Evolutionary conservation across 2,113 vertebrate genomes (phyloP).

Genomic region (Macaca fascicularis): DNA sequence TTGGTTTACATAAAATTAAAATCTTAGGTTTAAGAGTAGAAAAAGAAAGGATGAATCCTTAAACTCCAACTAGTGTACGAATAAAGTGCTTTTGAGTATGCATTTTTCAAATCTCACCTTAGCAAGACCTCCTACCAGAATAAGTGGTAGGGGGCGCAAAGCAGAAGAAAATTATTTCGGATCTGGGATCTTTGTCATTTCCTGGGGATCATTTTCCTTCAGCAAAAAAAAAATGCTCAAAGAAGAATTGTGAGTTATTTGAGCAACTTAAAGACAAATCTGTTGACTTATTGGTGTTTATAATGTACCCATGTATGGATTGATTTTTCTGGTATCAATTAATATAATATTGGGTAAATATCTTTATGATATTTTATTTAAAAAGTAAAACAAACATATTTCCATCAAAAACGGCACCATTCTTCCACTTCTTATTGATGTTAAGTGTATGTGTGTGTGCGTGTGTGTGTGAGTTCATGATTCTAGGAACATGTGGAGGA

Average conservation of each 20-base stretch:
- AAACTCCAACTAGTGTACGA: background rate
- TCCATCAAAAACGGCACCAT: background rate
- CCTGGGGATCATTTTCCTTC: background rate
- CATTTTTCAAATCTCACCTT: background rate
- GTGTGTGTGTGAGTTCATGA: background rate
- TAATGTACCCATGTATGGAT: background rate
- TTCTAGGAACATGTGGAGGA: background rate
- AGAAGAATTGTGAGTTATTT: background rate
- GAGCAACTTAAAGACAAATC: background rate
- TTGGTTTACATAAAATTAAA: background rate
- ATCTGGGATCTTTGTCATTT: background rate
- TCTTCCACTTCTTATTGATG: background rate
- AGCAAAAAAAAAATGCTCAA: constrained; percentile 28
- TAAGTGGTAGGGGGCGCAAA: background rate
- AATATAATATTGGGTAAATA: background rate
- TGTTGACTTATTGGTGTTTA: background rate
- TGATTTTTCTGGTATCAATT: background rate
- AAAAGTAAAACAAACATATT: constrained; percentile 30
- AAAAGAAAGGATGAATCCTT: background rate
- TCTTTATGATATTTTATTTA: background rate
- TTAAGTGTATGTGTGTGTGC: background rate
- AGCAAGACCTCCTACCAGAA: background rate
- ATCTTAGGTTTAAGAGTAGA: background rate
- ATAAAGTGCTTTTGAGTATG: background rate
- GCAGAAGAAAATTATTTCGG: background rate